Base-by-base conservation (phyloP, 2,888 invertebrate species). In the Acrobasis repandana region DNA sequence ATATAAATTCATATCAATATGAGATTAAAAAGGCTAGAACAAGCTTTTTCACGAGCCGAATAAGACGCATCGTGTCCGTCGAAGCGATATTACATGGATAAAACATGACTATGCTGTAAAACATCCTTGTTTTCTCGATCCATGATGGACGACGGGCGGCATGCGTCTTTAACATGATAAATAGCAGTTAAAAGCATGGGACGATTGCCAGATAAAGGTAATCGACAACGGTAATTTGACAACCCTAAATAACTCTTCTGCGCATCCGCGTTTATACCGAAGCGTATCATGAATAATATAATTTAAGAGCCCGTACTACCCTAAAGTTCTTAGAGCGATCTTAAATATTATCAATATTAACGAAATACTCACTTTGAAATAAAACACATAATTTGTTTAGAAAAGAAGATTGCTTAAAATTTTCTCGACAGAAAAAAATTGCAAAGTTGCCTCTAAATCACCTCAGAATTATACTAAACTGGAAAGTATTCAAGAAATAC, bases 151-250 rank as follows among this genome's bases (percentile, higher is more conserved):
- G 67, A 62, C 58, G 65, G 67, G 67, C 72, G 70, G 71, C 71
- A 67, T 63, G 70, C 67, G 36, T 68, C 63, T 70, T 74, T 68
- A 72, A 69, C 70, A 68, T 77, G 75, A 82, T 80, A 76, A 77
- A 81, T 79, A 71, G 69, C 66, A 63, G 62, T 67, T 74, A 76
- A 78, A 79, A 75, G 74, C 72, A 67, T 65, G 69, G 61, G 69
- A 77, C 72, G 75, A 75, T 77, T 71, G 73, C 70, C 70, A 68
- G 76, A 80, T 82, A 80, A 77, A 72, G 66, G 68, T 70, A 78
- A 77, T 82, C 77, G 74, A 79, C 74, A 77, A 74, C 72, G 71
- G 74, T 74, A 77, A 78, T 81, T 76, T 79, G 79, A 80, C 77
- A 77, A 73, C 76, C 74, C 77, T 76, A 72, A 72, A 73, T 75